A percentile compares a stretch with the other conserved stretches of the same genome.
These are phyloP conservation scores for Rhineura floridana DNA, from an alignment of 2,113 vertebrate genomes.

Conservation along the genomic window DNA sequence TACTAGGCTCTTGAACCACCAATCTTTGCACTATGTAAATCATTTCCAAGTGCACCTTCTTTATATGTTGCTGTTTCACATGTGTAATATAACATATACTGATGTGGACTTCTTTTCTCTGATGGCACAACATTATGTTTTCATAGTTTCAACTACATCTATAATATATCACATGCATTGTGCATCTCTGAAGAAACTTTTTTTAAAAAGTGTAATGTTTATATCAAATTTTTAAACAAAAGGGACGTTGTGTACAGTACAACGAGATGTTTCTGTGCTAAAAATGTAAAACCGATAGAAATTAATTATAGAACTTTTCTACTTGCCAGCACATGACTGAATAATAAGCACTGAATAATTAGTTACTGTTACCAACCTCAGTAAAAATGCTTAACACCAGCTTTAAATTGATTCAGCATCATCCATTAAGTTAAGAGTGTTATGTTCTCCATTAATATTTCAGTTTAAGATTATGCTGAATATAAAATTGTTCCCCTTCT, in stretches of 20 bases:
- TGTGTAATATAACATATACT: constrained; percentile 55
- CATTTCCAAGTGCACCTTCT: constrained; percentile 63
- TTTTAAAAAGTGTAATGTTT: constrained; percentile 68
- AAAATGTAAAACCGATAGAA: constrained; percentile 72
- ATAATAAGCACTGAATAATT: constrained; percentile 37
- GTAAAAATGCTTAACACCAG: constrained; percentile 7
- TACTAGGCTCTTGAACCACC: constrained; percentile 66
- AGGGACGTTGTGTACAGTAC: constrained; percentile 70
- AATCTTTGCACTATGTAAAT: constrained; percentile 59
- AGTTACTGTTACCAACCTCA: constrained; percentile 3
- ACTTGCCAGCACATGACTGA: constrained; percentile 62
- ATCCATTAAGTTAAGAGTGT: constrained; percentile 6
- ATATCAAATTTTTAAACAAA: constrained; percentile 67
- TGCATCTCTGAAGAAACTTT: constrained; percentile 60
- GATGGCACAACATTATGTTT: constrained; percentile 45
- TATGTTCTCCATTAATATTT: constrained; percentile 43
- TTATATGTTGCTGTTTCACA: constrained; percentile 57
- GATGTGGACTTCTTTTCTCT: neutral
- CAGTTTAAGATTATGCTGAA: constrained; percentile 51
- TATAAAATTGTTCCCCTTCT: constrained; percentile 42
- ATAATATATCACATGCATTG: constrained; percentile 70
- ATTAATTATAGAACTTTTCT: constrained; percentile 62
- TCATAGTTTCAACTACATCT: constrained; percentile 45
- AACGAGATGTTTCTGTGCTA: constrained; percentile 65
- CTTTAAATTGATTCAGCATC: constrained; percentile 1